These are phyloP conservation scores for Amphipoea oculea DNA, from an alignment of 2,888 invertebrate species.

Conservation along the genomic window DNA sequence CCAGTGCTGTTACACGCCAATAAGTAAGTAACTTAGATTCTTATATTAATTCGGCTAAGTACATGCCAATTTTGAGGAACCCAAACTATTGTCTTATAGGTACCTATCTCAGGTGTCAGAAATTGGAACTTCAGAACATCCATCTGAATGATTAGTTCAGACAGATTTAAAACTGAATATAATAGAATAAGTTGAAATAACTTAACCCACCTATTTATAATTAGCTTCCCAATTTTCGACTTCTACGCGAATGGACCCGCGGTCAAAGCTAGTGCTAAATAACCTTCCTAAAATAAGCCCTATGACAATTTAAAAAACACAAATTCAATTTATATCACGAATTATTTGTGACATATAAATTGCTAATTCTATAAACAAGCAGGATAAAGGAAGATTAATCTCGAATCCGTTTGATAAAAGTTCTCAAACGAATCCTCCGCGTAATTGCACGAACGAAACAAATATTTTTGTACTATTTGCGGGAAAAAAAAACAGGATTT, in stretches of 20 bases:
- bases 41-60: neutral
- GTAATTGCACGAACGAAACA: constrained; percentile 67
- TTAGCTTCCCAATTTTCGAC: neutral
- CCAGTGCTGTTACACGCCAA: too few species aligned
- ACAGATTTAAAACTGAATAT: neutral
- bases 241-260: neutral
- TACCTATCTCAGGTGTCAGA: too few species aligned
- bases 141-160: neutral
- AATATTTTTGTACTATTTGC: constrained; percentile 72
- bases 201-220: neutral
- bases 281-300: neutral
- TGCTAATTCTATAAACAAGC: constrained; percentile 50
- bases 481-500: constrained; percentile 76
- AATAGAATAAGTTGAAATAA: neutral
- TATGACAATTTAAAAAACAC: neutral
- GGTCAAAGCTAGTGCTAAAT: neutral
- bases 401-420: constrained; percentile 58
- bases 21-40: neutral
- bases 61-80: neutral
- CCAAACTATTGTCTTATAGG: neutral
- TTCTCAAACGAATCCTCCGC: constrained; percentile 62
- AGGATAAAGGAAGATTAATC: constrained; percentile 61
- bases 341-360: constrained; percentile 50
- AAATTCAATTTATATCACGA: constrained; percentile 17
- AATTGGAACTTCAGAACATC: neutral